phyloP scores from a whole-genome alignment of 2,888 invertebrate genomes.

The Oithona nana region DNA sequence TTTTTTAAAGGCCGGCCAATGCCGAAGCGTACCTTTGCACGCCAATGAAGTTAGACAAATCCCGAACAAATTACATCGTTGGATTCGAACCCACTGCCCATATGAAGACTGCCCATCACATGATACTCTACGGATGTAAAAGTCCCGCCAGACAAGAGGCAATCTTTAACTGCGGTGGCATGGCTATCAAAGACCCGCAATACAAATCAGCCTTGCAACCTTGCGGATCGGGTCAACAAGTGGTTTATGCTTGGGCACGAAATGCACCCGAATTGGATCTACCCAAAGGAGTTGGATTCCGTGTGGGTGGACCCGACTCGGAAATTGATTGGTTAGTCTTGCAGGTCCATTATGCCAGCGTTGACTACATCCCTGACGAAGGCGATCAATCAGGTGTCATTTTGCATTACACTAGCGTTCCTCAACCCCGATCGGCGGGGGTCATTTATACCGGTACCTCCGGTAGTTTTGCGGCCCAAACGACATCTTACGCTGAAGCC shows the following conservation, averaged over 20 bases:
- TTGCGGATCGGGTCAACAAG: slow-evolving; percentile 31
- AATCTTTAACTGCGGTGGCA: slow-evolving; percentile 74
- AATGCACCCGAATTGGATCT: slow-evolving; percentile 63
- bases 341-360: slow-evolving; percentile 27
- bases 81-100: slow-evolving; percentile 81
- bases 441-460: slow-evolving; percentile 72
- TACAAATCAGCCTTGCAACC: neutral
- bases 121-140: slow-evolving; percentile 72
- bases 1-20: neutral
- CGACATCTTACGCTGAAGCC: slow-evolving; percentile 67
- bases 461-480: slow-evolving; percentile 50
- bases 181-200: slow-evolving; percentile 38
- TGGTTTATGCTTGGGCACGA: slow-evolving; percentile 84
- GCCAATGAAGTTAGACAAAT: neutral
- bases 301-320: slow-evolving; percentile 55
- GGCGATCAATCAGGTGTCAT: slow-evolving; percentile 63
- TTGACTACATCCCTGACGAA: slow-evolving; percentile 5
- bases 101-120: slow-evolving; percentile 78
- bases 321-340: slow-evolving; percentile 71
- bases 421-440: slow-evolving; percentile 44
- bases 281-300: slow-evolving; percentile 76
- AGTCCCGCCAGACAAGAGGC: slow-evolving; percentile 38
- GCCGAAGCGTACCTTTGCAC: slow-evolving; percentile 6
- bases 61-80: slow-evolving; percentile 33
- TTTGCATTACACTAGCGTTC: slow-evolving; percentile 51